A percentile compares a stretch with the other conserved stretches of the same genome.
These are phyloP conservation scores for Hydrozoanthus tunicans DNA, from an alignment of 64 coral and sea anemone genomes.

Conservation along the genomic window DNA sequence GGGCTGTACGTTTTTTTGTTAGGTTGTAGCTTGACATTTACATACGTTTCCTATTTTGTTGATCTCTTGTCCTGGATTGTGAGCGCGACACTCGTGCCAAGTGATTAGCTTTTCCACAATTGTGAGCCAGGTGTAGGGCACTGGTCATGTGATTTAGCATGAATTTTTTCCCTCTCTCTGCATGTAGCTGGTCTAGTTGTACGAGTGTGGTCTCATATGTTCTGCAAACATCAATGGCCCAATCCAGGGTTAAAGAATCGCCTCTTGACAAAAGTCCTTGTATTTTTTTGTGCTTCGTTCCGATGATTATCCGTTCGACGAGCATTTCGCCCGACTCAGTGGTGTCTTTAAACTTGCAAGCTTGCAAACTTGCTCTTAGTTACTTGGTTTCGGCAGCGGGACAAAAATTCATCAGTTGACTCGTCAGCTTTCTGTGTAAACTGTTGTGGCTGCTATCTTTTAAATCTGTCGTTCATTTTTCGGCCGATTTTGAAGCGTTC, in stretches of 20 bases:
- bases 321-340: conserved; percentile 25
- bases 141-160: conserved; percentile 30
- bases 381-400: too few species aligned
- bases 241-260: conserved; percentile 40
- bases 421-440: conserved; percentile 24
- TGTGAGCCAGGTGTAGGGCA: conserved; percentile 56
- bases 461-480: conserved; percentile 59
- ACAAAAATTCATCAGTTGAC: too few species aligned
- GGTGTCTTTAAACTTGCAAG: too few species aligned
- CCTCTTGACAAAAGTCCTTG: conserved; percentile 10
- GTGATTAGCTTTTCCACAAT: conserved; percentile 52
- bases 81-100: conserved; percentile 50
- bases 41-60: neutral
- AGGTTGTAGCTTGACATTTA: conserved; percentile 50
- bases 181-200: conserved; percentile 27
- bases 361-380: too few species aligned
- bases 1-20: conserved; percentile 1
- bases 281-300: conserved; percentile 59
- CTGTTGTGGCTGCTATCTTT: conserved; percentile 65
- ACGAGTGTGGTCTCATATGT: conserved; percentile 66
- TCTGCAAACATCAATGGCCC: conserved; percentile 56
- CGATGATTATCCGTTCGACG: conserved; percentile 64
- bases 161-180: conserved; percentile 19
- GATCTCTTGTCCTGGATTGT: conserved; percentile 9
- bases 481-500: conserved; percentile 64